These are phyloP conservation scores for Ptyas mucosa DNA, from an alignment of 2,113 vertebrate genomes.

Conservation along the genomic window DNA sequence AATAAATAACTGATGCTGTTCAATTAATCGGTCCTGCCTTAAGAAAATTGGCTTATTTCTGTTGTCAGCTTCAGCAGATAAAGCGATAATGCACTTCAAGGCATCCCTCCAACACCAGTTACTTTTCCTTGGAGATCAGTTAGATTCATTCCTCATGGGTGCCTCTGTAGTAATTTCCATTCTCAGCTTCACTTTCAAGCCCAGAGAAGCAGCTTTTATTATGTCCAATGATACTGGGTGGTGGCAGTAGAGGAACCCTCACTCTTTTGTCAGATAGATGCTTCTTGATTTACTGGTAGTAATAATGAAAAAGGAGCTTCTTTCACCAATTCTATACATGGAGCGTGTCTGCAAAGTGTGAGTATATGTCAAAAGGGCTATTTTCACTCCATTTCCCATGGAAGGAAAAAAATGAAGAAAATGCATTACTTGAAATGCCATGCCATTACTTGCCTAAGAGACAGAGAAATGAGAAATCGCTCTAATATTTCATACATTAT, in stretches of 20 bases:
- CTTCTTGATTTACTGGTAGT: slow-evolving; percentile 40
- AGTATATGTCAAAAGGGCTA: slow-evolving; percentile 35
- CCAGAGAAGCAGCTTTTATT: slow-evolving; percentile 39
- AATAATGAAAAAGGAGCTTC: slow-evolving; percentile 20
- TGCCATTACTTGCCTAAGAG: slow-evolving; percentile 28
- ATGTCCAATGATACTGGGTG: slow-evolving; percentile 33
- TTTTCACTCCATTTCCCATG: slow-evolving; percentile 28
- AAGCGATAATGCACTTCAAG: slow-evolving; percentile 25
- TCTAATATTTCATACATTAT: slow-evolving; percentile 6
- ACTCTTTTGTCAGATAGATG: slow-evolving; percentile 36
- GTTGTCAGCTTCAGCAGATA: slow-evolving; percentile 29
- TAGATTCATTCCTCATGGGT: slow-evolving; percentile 37
- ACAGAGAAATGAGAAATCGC: slow-evolving; percentile 18
- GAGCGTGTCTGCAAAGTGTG: slow-evolving; percentile 33
- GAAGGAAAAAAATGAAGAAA: slow-evolving; percentile 34
- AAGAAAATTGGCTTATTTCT: slow-evolving; percentile 35
- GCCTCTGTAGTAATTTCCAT: slow-evolving; percentile 27
- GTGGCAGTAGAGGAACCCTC: slow-evolving; percentile 26
- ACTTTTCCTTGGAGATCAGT: slow-evolving; percentile 38
- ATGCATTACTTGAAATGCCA: slow-evolving; percentile 30
- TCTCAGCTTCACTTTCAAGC: slow-evolving; percentile 47
- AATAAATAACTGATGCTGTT: no score
- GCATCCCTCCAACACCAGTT: slow-evolving; percentile 8
- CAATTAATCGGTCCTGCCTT: background rate
- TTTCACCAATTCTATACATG: slow-evolving; percentile 29